phyloP scores from a whole-genome alignment of 2,113 vertebrate species.

The Phasianus colchicus region DNA sequence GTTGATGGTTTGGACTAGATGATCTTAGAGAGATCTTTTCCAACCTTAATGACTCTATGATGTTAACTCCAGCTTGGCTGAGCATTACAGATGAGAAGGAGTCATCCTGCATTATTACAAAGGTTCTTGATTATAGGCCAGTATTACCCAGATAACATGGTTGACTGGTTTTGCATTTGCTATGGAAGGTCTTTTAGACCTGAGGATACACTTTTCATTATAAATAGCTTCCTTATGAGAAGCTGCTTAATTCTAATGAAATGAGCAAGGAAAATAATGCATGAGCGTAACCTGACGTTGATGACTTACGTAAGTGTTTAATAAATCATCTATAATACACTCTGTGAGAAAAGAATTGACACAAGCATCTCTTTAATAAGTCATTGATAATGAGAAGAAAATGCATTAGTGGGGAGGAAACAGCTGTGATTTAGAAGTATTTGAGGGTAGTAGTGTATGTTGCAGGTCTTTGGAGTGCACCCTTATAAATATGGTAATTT shows the following conservation, averaged over 20 bases:
- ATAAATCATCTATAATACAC: neutral
- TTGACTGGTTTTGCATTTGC: neutral
- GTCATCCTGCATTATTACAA: neutral
- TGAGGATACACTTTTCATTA: neutral
- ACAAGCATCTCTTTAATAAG: slow-evolving; percentile 31
- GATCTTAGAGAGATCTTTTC: too few species aligned
- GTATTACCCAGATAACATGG: neutral
- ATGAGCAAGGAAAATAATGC: neutral
- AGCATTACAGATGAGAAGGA: neutral
- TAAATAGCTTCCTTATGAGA: neutral
- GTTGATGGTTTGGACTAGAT: too few species aligned
- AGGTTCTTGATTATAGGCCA: neutral
- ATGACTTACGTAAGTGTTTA: neutral
- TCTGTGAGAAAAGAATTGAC: neutral
- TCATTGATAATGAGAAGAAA: slow-evolving; percentile 5
- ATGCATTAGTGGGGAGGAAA: neutral
- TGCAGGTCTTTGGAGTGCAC: neutral
- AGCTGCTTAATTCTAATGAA: neutral
- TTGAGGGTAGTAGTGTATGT: neutral
- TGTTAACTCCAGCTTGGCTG: neutral
- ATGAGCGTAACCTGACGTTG: neutral
- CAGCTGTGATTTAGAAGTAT: neutral
- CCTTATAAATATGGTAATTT: neutral
- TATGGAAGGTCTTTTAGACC: neutral
- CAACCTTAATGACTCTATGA: too few species aligned